These are phyloP conservation scores for Fragum sueziense DNA, from an alignment of 2,888 invertebrate species.

Conservation along the genomic window DNA sequence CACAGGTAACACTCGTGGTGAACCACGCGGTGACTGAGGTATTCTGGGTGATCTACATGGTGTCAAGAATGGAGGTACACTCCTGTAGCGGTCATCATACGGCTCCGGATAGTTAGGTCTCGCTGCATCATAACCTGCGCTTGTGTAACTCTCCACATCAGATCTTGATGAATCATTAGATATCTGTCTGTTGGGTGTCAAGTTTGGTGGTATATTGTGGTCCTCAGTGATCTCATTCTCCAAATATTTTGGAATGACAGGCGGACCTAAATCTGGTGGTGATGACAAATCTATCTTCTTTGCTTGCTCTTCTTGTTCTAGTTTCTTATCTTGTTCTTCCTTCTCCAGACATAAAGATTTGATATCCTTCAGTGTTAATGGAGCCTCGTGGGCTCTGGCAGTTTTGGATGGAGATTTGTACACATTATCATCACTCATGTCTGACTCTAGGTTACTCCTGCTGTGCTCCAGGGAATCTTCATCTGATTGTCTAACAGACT, in stretches of 20 bases:
- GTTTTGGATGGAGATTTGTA: constrained; percentile 37
- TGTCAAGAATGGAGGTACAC: constrained; percentile 51
- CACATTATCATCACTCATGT: background rate
- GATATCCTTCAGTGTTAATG: constrained; percentile 61
- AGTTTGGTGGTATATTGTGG: constrained; percentile 37
- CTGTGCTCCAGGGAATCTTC: constrained; percentile 10
- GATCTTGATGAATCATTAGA: constrained; percentile 8
- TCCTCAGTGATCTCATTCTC: constrained; percentile 17
- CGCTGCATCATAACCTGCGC: background rate
- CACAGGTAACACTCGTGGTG: background rate
- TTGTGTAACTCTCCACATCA: background rate
- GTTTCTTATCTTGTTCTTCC: constrained; percentile 27
- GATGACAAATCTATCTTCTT: constrained; percentile 34
- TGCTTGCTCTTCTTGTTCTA: constrained; percentile 38
- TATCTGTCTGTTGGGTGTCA: constrained; percentile 43
- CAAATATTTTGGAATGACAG: constrained; percentile 28
- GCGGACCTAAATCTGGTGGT: constrained; percentile 67
- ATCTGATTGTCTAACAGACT: constrained; percentile 35
- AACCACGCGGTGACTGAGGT: constrained; percentile 35
- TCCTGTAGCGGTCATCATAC: constrained; percentile 14
- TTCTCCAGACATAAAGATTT: constrained; percentile 51
- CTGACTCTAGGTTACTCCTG: background rate
- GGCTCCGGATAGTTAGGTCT: background rate
- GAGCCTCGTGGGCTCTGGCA: constrained; percentile 64
- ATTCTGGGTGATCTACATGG: constrained; percentile 57